phyloP scores from a whole-genome alignment of 2,113 vertebrate genomes.

The Acanthisitta chloris region DNA sequence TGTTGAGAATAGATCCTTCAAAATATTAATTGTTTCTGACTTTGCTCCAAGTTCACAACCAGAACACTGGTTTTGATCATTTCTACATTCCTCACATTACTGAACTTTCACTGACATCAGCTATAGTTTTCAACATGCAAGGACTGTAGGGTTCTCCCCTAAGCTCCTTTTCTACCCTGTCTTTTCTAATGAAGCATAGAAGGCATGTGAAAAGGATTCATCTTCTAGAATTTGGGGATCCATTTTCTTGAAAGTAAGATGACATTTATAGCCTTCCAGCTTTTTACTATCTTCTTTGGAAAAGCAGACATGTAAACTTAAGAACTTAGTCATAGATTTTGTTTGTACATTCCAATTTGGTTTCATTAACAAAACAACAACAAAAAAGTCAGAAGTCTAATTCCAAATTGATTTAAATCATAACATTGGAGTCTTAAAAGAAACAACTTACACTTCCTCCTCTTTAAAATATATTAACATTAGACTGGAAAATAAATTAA shows the following conservation, averaged over 20 bases:
- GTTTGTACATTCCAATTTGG: constrained; percentile 6
- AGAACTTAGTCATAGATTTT: background rate
- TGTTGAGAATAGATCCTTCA: background rate
- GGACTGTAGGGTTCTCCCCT: background rate
- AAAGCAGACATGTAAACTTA: constrained; percentile 48
- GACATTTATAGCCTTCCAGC: background rate
- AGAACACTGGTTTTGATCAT: background rate
- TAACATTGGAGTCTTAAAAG: background rate
- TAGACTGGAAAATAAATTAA: constrained; percentile 63
- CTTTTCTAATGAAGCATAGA: background rate
- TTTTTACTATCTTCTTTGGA: constrained; percentile 48
- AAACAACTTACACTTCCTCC: constrained; percentile 44
- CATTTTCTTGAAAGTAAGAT: background rate
- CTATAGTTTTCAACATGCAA: background rate
- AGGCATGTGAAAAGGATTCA: background rate
- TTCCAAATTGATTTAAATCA: constrained; percentile 16
- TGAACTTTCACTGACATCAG: constrained; percentile 3
- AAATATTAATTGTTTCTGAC: background rate
- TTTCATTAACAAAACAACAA: background rate
- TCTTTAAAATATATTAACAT: constrained; percentile 50
- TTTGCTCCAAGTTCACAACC: background rate
- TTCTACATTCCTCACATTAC: background rate
- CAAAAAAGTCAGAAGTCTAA: constrained; percentile 10
- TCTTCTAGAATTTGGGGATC: background rate
- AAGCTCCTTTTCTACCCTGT: background rate